Base-by-base conservation (phyloP, 2,797 vertebrate genomes). In the Pagetopsis macropterus region DNA sequence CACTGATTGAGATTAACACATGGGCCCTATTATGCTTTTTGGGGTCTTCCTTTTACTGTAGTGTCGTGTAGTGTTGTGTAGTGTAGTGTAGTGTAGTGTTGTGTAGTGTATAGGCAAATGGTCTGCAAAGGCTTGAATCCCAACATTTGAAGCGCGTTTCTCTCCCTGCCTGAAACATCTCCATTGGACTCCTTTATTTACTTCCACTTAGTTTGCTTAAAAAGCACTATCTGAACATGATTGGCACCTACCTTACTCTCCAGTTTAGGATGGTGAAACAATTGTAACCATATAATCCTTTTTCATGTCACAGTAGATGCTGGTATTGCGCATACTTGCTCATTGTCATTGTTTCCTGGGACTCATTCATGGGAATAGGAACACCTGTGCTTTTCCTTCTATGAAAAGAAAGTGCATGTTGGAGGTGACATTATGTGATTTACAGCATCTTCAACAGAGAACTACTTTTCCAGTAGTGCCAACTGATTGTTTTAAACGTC, bases 361-460 rank as follows among this genome's bases (percentile, higher is more conserved):
- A 27, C 23, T 19, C 50, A 27, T 31, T 59, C 15, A 46, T 52
- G 13, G 13, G 12, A 43, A 27, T 16, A n/a, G 9, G 65, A 27
- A 27, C 56, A 27, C 27, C 12, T 59, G 56, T 31, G 49, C 9
- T 62, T 57, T 43, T 49, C 17, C 17, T 13, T 6, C 17, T 19
- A 40, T 57, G 55, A 40, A 11, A n/a, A 13, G 12, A n/a, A 4
- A n/a, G 43, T 46, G 59, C 43, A 6, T 11, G 17, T 40, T 46
- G 31, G 50, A 2, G 31, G 17, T 49, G 61, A 15, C 50, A 33
- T 33, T 23, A 52, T 43, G 49, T 54, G 1, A 27, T 44, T 65
- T 31, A 40, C 45, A 62, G 5, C 12, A 45, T 45, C 17, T 44
- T 67, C 19, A 55, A 55, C 45, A 68, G 65, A 37, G 33, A 6